These are phyloP conservation scores for Chloropsis hardwickii DNA, from an alignment of 2,113 vertebrate species.

Conservation along the genomic window DNA sequence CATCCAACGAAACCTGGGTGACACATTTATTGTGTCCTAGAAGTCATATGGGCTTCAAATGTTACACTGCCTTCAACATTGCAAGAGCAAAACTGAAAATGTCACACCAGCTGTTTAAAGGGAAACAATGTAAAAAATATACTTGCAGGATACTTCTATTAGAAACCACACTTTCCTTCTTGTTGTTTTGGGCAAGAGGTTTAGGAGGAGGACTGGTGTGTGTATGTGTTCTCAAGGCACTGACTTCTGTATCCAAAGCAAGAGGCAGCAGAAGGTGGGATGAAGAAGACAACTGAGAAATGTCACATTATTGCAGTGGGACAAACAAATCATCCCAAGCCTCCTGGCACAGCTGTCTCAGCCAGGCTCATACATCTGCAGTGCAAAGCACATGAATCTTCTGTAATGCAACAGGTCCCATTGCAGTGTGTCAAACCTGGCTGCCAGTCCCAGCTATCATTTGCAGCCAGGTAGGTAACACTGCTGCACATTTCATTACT, in stretches of 20 bases:
- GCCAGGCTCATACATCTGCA: rapidly evolving
- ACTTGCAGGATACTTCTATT: neutral
- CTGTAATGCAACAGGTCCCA: rapidly evolving
- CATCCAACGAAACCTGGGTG: neutral
- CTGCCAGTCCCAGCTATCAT: neutral
- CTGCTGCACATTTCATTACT: neutral
- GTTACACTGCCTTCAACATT: neutral
- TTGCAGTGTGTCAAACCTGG: neutral
- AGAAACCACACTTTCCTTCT: neutral
- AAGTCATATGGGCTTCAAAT: neutral
- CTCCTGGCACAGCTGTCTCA: neutral
- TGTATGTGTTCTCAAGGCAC: neutral
- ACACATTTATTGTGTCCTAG: neutral
- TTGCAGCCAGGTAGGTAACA: neutral
- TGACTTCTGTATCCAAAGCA: neutral
- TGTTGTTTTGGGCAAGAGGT: neutral
- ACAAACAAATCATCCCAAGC: neutral
- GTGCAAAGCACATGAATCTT: neutral
- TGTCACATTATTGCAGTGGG: neutral
- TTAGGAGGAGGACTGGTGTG: neutral
- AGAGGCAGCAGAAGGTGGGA: neutral
- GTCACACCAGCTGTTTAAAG: neutral
- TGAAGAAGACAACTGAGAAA: neutral
- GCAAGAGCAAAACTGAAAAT: neutral
- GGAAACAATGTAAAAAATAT: neutral